Evolutionary conservation across 1,140 invertebrate genomes (phyloP).

Genomic region (Copidosoma floridanum): DNA sequence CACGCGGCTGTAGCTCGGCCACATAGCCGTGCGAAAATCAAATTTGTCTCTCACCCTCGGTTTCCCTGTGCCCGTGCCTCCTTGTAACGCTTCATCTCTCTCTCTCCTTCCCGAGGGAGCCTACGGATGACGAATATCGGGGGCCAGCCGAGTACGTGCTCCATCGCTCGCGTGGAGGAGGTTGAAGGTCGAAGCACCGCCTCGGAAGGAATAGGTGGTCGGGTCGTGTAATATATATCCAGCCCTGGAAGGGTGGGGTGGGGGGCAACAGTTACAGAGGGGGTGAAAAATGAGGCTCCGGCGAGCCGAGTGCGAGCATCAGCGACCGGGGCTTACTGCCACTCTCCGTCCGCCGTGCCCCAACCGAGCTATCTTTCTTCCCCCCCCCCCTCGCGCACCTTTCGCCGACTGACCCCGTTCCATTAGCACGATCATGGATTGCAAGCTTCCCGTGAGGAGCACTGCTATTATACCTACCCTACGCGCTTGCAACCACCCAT

Average conservation of each 20-base stretch:
- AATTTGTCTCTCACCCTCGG: slow-evolving; percentile 13
- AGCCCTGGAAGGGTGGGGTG: too few species aligned
- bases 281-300: slow-evolving; percentile 41
- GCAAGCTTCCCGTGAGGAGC: too few species aligned
- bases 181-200: slow-evolving; percentile 35
- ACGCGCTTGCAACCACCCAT: too few species aligned
- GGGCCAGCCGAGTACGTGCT: slow-evolving; percentile 33
- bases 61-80: not conserved
- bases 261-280: not conserved
- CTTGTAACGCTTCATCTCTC: slow-evolving; percentile 20
- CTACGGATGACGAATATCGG: slow-evolving; percentile 37
- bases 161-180: too few species aligned
- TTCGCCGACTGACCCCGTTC: slow-evolving; percentile 29
- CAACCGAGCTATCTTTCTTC: not conserved
- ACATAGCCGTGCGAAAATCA: slow-evolving; percentile 7
- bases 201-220: slow-evolving; percentile 5
- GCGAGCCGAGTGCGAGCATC: slow-evolving; percentile 16
- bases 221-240: too few species aligned
- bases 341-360: not conserved
- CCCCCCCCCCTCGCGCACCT: not conserved
- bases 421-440: slow-evolving; percentile 22
- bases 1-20: not conserved
- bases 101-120: slow-evolving; percentile 18
- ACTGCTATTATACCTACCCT: too few species aligned
- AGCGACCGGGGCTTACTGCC: slow-evolving; percentile 13